Percentiles rank a stretch among this genome's conserved stretches.
These are phyloP conservation scores for Pterostichus niger DNA, from an alignment of 2,888 invertebrate species.

Conservation along the genomic window DNA sequence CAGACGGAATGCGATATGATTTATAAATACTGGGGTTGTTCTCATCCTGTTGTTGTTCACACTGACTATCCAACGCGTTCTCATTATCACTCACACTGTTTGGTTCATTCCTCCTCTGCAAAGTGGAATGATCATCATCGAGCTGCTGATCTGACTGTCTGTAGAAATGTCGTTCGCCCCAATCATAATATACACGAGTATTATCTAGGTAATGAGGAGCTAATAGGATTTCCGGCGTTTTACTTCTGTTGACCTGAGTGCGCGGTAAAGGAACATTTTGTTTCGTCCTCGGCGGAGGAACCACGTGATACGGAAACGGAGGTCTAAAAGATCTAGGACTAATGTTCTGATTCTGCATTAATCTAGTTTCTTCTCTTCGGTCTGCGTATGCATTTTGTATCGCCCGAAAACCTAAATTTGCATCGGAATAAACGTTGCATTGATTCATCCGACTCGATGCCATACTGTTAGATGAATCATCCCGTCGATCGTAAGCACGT, in stretches of 20 bases:
- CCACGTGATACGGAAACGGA: conserved; percentile 76
- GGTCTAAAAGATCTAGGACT: conserved; percentile 52
- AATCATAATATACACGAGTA: conserved; percentile 76
- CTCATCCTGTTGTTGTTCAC: conserved; percentile 68
- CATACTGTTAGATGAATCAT: conserved; percentile 53
- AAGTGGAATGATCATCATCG: conserved; percentile 60
- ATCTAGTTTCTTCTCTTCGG: conserved; percentile 43
- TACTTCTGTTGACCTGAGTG: conserved; percentile 79
- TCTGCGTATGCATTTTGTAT: conserved; percentile 61
- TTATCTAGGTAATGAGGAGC: conserved; percentile 86
- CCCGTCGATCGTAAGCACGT: conserved; percentile 56
- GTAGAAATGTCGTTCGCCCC: conserved; percentile 74
- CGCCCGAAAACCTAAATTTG: conserved; percentile 62
- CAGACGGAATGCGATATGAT: conserved; percentile 82
- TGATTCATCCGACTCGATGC: conserved; percentile 27
- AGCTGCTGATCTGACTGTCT: conserved; percentile 60
- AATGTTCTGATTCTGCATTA: conserved; percentile 59
- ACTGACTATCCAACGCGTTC: conserved; percentile 65
- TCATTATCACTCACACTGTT: conserved; percentile 68
- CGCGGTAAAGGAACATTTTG: conserved; percentile 72
- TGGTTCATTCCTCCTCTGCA: conserved; percentile 72
- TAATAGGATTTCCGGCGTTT: conserved; percentile 89
- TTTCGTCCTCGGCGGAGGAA: conserved; percentile 82
- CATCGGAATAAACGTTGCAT: conserved; percentile 53
- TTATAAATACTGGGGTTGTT: conserved; percentile 74